phyloP scores from a whole-genome alignment of 30 jellyfish, hydroid and myxozoan species.

The Hydractinia echinata region DNA sequence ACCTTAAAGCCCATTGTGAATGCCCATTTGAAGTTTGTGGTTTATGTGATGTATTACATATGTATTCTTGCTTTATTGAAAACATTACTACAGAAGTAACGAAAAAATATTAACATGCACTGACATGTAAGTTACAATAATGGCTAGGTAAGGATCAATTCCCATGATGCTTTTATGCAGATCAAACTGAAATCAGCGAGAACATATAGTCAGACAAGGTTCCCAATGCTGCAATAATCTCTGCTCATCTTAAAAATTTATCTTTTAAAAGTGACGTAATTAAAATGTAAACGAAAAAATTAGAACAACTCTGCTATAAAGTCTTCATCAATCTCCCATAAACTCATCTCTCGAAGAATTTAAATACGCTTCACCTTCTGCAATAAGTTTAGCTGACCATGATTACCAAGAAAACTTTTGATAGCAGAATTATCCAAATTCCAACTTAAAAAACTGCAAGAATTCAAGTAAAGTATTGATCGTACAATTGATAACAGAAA shows the following conservation, averaged over 20 bases:
- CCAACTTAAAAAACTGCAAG: too few species aligned
- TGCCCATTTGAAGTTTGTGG: too few species aligned
- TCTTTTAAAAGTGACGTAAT: conserved; percentile 3
- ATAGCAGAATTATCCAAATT: background rate
- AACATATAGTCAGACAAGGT: too few species aligned
- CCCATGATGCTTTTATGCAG: conserved; percentile 36
- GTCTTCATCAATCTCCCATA: background rate
- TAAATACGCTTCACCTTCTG: background rate
- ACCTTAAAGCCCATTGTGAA: too few species aligned
- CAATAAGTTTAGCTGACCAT: conserved; percentile 1
- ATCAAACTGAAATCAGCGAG: conserved; percentile 30
- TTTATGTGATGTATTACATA: too few species aligned
- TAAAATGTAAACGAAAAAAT: background rate
- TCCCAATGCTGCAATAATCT: background rate
- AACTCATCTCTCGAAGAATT: background rate
- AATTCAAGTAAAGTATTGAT: too few species aligned
- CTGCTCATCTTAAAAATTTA: conserved; percentile 11
- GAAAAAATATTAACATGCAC: too few species aligned
- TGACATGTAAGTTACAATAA: conserved; percentile 18
- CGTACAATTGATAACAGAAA: too few species aligned
- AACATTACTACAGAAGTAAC: too few species aligned
- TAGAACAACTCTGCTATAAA: conserved; percentile 3
- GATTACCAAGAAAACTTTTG: background rate
- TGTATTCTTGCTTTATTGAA: too few species aligned
- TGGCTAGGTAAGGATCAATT: conserved; percentile 31